phyloP scores from a whole-genome alignment of 2,888 invertebrate species.

The Melanchra persicariae region DNA sequence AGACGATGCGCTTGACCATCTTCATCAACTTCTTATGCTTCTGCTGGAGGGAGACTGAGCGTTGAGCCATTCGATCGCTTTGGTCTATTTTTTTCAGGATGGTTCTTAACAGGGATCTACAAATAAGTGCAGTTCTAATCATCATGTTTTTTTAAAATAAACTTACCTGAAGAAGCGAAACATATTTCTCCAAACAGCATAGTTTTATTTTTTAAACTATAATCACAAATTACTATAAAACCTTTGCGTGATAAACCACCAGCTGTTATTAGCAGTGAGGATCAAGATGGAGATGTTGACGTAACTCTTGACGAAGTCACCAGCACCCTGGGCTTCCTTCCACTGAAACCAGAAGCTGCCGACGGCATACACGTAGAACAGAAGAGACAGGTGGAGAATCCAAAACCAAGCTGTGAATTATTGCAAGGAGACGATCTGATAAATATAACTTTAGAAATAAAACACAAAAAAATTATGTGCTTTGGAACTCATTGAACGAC shows the following conservation, averaged over 20 bases:
- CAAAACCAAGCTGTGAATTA: conserved; percentile 76
- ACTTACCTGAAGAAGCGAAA: neutral
- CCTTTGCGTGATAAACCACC: conserved; percentile 82
- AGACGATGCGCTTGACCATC: conserved; percentile 75
- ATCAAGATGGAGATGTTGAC: conserved; percentile 79
- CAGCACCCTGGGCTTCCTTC: conserved; percentile 71
- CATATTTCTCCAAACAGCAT: neutral
- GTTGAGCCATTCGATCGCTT: conserved; percentile 70
- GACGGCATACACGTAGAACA: conserved; percentile 78
- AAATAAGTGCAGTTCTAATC: conserved; percentile 5
- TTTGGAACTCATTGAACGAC: neutral
- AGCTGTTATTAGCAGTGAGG: conserved; percentile 75
- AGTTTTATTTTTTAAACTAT: neutral
- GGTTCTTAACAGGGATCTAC: conserved; percentile 70
- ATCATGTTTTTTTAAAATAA: neutral
- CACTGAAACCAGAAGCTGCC: conserved; percentile 77
- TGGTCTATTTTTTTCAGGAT: conserved; percentile 69
- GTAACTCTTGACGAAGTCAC: conserved; percentile 78
- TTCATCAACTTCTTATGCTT: conserved; percentile 73
- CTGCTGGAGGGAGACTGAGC: conserved; percentile 59
- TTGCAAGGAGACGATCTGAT: neutral
- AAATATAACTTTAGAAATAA: neutral
- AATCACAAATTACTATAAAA: conserved; percentile 39
- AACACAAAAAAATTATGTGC: neutral
- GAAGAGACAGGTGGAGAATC: conserved; percentile 74